phyloP scores from a whole-genome alignment of 2,888 invertebrate genomes.

The Heteromyza rotundicornis region DNA sequence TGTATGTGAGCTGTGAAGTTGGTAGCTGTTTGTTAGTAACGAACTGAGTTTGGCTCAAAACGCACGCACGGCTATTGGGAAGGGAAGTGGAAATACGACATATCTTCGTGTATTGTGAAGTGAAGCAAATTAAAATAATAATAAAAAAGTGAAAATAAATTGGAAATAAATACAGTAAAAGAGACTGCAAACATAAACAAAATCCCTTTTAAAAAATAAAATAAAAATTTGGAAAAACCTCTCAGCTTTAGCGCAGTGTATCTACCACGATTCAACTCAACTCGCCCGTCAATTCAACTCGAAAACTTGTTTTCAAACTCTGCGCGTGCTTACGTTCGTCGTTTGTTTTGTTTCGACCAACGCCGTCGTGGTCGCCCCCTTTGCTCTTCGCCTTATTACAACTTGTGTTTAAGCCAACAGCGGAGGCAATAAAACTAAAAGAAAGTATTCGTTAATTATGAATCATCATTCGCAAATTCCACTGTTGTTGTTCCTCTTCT shows the following conservation, averaged over 20 bases:
- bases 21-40: conserved; percentile 43
- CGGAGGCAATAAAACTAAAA: background rate
- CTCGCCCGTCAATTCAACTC: no score
- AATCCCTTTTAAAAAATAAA: conserved; percentile 3
- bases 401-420: background rate
- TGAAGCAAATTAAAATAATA: background rate
- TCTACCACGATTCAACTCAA: conserved; percentile 20
- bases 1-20: conserved; percentile 35
- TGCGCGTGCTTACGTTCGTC: background rate
- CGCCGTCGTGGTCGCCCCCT: background rate
- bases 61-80: conserved; percentile 19
- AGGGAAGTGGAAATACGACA: background rate
- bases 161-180: conserved; percentile 1
- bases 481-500: no score
- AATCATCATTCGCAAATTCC: background rate
- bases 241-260: conserved; percentile 9
- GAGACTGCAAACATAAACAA: conserved; percentile 5
- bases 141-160: background rate
- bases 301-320: conserved; percentile 18
- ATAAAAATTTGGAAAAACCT: background rate
- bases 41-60: conserved; percentile 48
- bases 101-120: background rate
- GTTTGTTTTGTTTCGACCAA: background rate
- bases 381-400: background rate
- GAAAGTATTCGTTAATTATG: background rate